Evolutionary conservation across 2,888 invertebrate genomes (phyloP), one percentile per base, ranked within the genome.

Genomic region (Sussaba pulchella): DNA sequence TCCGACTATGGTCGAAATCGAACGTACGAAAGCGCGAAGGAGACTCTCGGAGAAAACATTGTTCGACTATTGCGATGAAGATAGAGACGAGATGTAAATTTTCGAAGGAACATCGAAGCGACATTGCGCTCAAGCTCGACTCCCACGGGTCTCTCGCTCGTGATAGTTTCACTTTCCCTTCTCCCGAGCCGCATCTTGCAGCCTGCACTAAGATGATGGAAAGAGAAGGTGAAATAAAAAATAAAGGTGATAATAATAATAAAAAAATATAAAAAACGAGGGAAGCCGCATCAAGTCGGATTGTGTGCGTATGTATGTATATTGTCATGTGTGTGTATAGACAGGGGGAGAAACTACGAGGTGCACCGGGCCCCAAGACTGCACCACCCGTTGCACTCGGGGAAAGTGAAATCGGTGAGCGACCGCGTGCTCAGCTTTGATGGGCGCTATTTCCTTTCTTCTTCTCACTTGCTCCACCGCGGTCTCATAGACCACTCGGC

Each of bases 361-460:
- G 83, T 78, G 57, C 45, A 39, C 39, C 52, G 76, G 80, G 47
- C 21, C 59, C 54, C 59, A 72, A 72, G 71, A 57, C 80, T 81
- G 77, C 76, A 64, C 82, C 82, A 83, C 86, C 86, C 59, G 59
- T 87, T 86, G 85, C 83, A 82, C 83, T 85, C 85, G 85, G 88
- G 86, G 90, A 90, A 90, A 90, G 90, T 90, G 89, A 90, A 90
- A 90, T 88, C 88, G 83, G 84, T 85, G 82, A 81, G 83, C 86
- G 82, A 79, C 84, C 85, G 85, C 85, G 85, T 87, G 86, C 85
- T 83, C 85, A 72, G 57, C 66, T 69, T 69, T 70, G 76, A 76
- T 64, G 64, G 54, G 52, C 61, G 57, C 41, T 66, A 67, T 59
- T 52, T 76, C 69, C 76, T 76, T 59, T 59, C 67, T 45, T 50